Percentiles rank a stretch among this genome's conserved stretches.
Conservation (phyloP, 35 echinoderm and acorn worm species). For the Ophioderma brevispina region DNA sequence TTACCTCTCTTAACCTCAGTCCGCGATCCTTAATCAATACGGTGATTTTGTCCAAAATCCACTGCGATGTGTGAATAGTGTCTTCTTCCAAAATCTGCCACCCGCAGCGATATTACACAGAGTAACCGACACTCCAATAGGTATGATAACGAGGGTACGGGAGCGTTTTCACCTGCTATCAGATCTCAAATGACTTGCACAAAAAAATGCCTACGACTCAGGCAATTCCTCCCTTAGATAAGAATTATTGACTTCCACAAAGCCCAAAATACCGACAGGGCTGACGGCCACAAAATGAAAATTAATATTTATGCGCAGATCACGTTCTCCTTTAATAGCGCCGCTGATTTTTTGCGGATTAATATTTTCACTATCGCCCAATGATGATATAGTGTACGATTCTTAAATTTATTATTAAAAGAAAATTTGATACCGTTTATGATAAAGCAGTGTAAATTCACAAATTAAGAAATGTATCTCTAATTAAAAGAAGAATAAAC, state of each 20-base stretch:
- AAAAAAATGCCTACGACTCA: neutral
- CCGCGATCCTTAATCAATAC: neutral
- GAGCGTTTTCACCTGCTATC: neutral
- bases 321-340: neutral
- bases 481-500: no score
- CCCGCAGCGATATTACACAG: neutral
- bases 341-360: no score
- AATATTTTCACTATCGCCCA: neutral
- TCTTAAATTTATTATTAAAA: no score
- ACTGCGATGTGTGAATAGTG: neutral
- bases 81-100: neutral
- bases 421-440: no score
- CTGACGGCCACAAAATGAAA: slow-evolving; percentile 1
- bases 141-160: neutral
- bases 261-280: slow-evolving; percentile 1
- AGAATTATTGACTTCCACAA: neutral
- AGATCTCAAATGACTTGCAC: neutral
- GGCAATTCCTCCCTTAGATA: neutral
- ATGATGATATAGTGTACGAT: no score
- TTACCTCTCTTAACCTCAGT: no score
- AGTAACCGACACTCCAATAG: neutral
- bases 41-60: neutral
- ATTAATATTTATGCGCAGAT: slow-evolving; percentile 14
- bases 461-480: no score
- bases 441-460: no score